Conservation (phyloP, 2,797 vertebrate genomes). For the Pantherophis vulpinus region DNA sequence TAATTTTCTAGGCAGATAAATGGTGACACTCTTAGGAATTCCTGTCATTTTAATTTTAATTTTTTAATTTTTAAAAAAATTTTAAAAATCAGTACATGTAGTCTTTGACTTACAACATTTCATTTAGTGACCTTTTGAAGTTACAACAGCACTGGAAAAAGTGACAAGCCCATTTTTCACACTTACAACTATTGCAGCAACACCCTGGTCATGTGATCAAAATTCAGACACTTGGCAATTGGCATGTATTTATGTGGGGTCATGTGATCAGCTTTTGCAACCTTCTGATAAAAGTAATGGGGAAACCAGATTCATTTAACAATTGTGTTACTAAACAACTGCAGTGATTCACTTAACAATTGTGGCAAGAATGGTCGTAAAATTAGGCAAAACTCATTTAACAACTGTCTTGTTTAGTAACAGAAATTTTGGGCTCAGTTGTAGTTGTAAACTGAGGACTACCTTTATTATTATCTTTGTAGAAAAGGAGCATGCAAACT, state of each 20-base stretch:
- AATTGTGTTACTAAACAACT: background rate
- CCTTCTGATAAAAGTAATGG: background rate
- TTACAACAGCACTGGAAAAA: background rate
- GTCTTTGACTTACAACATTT: background rate
- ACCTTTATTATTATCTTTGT: background rate
- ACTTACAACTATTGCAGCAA: background rate
- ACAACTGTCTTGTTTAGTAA: background rate
- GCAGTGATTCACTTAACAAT: background rate
- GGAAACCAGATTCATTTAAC: background rate
- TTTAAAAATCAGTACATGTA: background rate
- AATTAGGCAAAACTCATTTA: background rate
- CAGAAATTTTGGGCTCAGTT: background rate
- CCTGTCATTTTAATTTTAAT: background rate
- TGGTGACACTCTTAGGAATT: background rate
- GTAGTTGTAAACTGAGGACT: background rate
- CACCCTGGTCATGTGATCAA: background rate
- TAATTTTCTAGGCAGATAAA: background rate
- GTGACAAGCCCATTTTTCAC: background rate
- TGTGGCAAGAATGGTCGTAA: background rate
- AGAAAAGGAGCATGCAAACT: background rate
- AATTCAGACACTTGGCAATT: background rate
- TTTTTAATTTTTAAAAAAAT: background rate
- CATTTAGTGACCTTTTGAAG: background rate
- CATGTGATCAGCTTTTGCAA: background rate
- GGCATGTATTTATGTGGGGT: background rate